phyloP scores from a whole-genome alignment of 2,113 vertebrate species.

The Misgurnus anguillicaudatus region DNA sequence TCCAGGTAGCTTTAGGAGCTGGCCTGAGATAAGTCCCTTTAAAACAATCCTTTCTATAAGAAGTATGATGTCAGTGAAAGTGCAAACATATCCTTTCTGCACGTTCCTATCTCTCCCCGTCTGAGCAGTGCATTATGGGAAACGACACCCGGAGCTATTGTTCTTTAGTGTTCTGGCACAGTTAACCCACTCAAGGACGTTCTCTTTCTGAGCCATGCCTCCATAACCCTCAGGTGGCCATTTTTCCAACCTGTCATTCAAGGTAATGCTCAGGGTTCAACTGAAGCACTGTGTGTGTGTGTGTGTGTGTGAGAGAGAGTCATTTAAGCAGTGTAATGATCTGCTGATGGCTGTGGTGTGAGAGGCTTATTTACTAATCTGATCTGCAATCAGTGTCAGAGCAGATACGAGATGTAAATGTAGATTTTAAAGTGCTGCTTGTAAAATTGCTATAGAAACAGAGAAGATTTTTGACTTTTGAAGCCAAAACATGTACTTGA shows the following conservation, averaged over 20 bases:
- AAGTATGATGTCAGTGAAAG: background rate
- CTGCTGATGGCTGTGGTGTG: background rate
- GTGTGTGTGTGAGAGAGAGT: background rate
- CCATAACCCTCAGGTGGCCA: slow-evolving; percentile 4
- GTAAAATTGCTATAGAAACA: background rate
- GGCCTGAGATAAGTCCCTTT: background rate
- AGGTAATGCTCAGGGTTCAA: slow-evolving; percentile 13
- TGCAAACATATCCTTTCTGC: slow-evolving; percentile 2
- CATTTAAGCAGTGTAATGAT: slow-evolving; percentile 8
- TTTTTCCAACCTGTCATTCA: slow-evolving; percentile 8
- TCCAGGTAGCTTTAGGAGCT: too few species aligned
- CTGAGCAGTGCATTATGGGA: slow-evolving; percentile 19
- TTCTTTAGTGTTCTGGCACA: background rate
- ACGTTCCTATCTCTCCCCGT: background rate
- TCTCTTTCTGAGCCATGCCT: background rate
- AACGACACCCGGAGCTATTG: background rate
- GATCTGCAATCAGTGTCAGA: slow-evolving; percentile 10
- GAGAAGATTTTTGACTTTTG: too few species aligned
- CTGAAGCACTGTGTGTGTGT: background rate
- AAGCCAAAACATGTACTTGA: background rate
- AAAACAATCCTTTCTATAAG: background rate
- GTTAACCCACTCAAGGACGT: slow-evolving; percentile 22
- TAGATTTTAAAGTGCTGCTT: background rate
- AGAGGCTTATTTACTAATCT: background rate
- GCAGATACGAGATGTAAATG: background rate